Evolutionary conservation across 1,140 invertebrate genomes (phyloP).

Genomic region (Drosophila lini): DNA sequence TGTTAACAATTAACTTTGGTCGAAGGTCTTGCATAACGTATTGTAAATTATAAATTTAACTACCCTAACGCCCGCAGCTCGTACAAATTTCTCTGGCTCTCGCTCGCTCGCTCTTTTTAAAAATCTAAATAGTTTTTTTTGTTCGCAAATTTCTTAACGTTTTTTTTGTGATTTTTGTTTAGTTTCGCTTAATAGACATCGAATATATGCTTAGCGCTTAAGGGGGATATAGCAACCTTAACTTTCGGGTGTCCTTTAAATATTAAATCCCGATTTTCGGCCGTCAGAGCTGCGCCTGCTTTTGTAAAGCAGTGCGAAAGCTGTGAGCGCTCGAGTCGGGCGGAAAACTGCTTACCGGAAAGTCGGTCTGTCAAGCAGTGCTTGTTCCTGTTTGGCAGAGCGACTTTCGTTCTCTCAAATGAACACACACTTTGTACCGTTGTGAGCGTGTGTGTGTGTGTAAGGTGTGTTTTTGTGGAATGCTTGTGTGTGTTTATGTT

Average conservation of each 20-base stretch:
- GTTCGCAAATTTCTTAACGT: conserved; percentile 18
- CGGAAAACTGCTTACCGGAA: conserved; percentile 33
- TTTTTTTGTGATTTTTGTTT: conserved; percentile 40
- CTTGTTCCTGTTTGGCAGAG: conserved; percentile 35
- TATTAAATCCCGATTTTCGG: conserved; percentile 15
- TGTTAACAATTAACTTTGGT: conserved; percentile 80
- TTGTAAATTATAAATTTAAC: conserved; percentile 64
- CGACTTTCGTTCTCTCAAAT: conserved; percentile 58
- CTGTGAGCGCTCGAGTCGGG: background rate
- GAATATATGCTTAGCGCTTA: conserved; percentile 69
- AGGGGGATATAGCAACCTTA: conserved; percentile 57
- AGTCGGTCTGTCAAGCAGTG: conserved; percentile 41
- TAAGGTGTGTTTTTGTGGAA: conserved; percentile 37
- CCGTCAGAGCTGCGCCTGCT: conserved; percentile 20
- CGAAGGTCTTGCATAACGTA: conserved; percentile 66
- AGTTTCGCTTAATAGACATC: conserved; percentile 65
- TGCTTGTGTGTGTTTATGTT: conserved; percentile 42
- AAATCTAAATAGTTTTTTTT: conserved; percentile 59
- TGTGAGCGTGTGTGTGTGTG: conserved; percentile 43
- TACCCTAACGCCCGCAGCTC: conserved; percentile 74
- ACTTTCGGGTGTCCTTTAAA: conserved; percentile 38
- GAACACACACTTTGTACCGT: conserved; percentile 67
- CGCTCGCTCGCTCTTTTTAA: conserved; percentile 27
- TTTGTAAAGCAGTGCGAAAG: conserved; percentile 43
- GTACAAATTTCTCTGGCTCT: conserved; percentile 52